A percentile compares a stretch with the other conserved stretches of the same genome.
Conservation (phyloP, 1,140 invertebrate genomes). For the Listronotus oregonensis region DNA sequence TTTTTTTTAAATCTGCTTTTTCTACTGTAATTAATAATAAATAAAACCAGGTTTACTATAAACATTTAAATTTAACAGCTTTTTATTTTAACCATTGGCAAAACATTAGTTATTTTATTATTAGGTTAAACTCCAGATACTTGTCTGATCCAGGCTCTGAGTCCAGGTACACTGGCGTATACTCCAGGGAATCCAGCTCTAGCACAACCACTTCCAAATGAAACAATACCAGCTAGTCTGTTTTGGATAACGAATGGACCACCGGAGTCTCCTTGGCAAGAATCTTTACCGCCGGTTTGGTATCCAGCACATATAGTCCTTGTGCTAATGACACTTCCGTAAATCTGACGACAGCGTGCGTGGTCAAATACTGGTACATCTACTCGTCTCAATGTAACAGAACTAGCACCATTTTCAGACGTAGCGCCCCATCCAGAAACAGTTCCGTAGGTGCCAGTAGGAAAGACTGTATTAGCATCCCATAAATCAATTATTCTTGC, state of each 20-base stretch:
- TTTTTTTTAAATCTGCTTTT: no score
- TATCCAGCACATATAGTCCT: slow-evolving; percentile 54
- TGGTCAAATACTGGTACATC: slow-evolving; percentile 25
- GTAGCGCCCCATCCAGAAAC: slow-evolving; percentile 53
- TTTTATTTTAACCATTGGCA: no score
- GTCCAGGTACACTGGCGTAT: slow-evolving; percentile 30
- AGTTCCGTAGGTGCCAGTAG: slow-evolving; percentile 29
- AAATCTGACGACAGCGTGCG: slow-evolving; percentile 14
- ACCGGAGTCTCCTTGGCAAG: slow-evolving; percentile 71
- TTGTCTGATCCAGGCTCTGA: slow-evolving; percentile 27
- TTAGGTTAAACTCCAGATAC: slow-evolving; percentile 19
- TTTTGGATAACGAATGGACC: slow-evolving; percentile 61
- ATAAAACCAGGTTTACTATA: no score
- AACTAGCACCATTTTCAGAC: slow-evolving; percentile 20
- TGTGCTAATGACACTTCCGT: slow-evolving; percentile 49
- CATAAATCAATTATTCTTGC: not conserved
- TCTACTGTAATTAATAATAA: no score
- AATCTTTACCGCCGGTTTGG: slow-evolving; percentile 58
- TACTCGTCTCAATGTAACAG: slow-evolving; percentile 15
- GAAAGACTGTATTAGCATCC: not conserved
- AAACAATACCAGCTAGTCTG: slow-evolving; percentile 61
- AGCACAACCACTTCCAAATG: slow-evolving; percentile 56
- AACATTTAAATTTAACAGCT: no score
- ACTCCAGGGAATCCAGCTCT: slow-evolving; percentile 36
- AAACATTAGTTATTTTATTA: no score